phyloP scores from a whole-genome alignment of 30 jellyfish, hydroid and myxozoan species.

The Aurelia coerulea region DNA sequence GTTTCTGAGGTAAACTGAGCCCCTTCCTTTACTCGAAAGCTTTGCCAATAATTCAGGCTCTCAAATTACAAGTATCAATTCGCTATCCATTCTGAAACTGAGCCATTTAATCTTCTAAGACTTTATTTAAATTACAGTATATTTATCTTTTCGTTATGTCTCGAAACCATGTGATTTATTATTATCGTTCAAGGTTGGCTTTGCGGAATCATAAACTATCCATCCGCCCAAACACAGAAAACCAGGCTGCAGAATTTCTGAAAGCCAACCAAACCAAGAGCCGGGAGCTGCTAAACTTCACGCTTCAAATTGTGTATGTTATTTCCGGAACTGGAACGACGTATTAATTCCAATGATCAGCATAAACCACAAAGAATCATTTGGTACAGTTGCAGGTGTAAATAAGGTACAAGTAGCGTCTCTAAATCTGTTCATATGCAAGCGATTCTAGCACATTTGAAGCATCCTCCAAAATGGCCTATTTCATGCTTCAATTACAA shows the following conservation, averaged over 20 bases:
- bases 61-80: not conserved
- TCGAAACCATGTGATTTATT: too few relatives aligned
- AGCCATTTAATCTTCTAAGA: not conserved
- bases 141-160: too few relatives aligned
- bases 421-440: not conserved
- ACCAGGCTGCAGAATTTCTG: not conserved
- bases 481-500: conserved; percentile 49
- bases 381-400: not conserved
- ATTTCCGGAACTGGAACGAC: not conserved
- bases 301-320: not conserved
- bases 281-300: not conserved
- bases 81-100: not conserved
- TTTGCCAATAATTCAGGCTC: not conserved
- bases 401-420: not conserved
- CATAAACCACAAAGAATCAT: not conserved
- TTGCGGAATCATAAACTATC: not conserved
- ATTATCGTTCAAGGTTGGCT: too few relatives aligned
- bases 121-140: not conserved
- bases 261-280: not conserved
- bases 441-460: not conserved
- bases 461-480: conserved; percentile 3
- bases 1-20: too few relatives aligned
- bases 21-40: too few relatives aligned
- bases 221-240: not conserved
- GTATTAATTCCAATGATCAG: not conserved